Conservation (phyloP, 2,888 invertebrate species). For the Tipula helvola region DNA sequence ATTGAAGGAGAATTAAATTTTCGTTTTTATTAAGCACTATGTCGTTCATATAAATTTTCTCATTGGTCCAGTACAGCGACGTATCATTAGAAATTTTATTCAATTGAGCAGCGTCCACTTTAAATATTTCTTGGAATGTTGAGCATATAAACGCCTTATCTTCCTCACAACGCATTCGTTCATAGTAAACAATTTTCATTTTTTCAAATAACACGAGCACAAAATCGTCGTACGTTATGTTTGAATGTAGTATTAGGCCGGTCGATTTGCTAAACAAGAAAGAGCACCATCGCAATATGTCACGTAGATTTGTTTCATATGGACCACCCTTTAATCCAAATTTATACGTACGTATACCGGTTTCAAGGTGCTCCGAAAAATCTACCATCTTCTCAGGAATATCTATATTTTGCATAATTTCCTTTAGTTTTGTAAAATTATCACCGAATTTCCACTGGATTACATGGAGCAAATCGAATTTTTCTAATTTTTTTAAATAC, state of each 20-base stretch:
- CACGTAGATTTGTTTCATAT: constrained; percentile 95
- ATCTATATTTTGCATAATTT: constrained; percentile 23
- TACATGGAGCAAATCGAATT: constrained; percentile 46
- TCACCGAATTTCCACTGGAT: constrained; percentile 28
- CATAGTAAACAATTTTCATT: constrained; percentile 69
- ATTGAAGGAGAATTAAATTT: neutral
- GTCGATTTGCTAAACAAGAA: neutral
- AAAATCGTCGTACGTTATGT: constrained; percentile 11
- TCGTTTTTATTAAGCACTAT: constrained; percentile 38
- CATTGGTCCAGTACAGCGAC: constrained; percentile 44
- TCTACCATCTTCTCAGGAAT: constrained; percentile 58
- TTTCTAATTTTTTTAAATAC: constrained; percentile 48
- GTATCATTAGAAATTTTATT: constrained; percentile 39
- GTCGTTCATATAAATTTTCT: constrained; percentile 52
- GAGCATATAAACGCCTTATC: constrained; percentile 61
- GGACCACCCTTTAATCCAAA: constrained; percentile 81
- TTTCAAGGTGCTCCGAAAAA: constrained; percentile 59
- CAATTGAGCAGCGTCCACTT: constrained; percentile 29
- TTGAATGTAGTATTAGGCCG: neutral
- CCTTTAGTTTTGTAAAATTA: constrained; percentile 23
- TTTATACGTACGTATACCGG: constrained; percentile 48
- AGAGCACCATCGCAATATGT: constrained; percentile 80
- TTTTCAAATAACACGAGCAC: constrained; percentile 31
- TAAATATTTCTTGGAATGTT: constrained; percentile 39
- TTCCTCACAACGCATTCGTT: constrained; percentile 67